phyloP scores from a whole-genome alignment of 2,797 vertebrate species.

The Coregonus sp. region DNA sequence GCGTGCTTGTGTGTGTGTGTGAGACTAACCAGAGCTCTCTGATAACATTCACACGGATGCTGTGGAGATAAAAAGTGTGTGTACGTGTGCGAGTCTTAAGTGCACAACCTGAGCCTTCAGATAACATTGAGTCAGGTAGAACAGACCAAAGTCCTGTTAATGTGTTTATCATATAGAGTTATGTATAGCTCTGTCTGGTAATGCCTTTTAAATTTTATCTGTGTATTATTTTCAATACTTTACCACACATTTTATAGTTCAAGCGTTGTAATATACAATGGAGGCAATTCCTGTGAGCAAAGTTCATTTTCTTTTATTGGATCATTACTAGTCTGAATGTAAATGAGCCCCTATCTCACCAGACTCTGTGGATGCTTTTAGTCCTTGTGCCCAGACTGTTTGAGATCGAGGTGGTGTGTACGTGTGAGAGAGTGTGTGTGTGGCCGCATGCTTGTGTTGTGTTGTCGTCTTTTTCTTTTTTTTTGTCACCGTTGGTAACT shows the following conservation, averaged over 20 bases:
- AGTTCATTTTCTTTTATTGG: too few relatives aligned
- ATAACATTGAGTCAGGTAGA: background rate
- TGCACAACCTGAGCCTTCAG: too few relatives aligned
- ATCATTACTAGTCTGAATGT: too few relatives aligned
- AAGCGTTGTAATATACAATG: too few relatives aligned
- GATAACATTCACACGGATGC: constrained; percentile 22
- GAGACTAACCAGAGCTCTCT: background rate
- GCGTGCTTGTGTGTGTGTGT: background rate
- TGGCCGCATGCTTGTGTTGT: constrained; percentile 2
- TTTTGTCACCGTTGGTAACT: too few relatives aligned
- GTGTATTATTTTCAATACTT: too few relatives aligned
- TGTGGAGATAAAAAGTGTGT: too few relatives aligned
- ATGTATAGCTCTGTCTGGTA: background rate
- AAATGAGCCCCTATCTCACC: too few relatives aligned
- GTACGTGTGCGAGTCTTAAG: too few relatives aligned
- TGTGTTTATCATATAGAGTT: background rate
- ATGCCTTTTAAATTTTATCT: background rate
- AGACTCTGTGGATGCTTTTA: too few relatives aligned
- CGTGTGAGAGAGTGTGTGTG: background rate
- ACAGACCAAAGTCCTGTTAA: background rate
- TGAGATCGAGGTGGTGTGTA: background rate
- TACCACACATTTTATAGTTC: too few relatives aligned
- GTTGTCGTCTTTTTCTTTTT: background rate
- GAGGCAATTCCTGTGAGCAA: too few relatives aligned
- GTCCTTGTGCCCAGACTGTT: background rate